Base-by-base conservation (phyloP, 2,888 invertebrate species). In the Cephus pygmeus region DNA sequence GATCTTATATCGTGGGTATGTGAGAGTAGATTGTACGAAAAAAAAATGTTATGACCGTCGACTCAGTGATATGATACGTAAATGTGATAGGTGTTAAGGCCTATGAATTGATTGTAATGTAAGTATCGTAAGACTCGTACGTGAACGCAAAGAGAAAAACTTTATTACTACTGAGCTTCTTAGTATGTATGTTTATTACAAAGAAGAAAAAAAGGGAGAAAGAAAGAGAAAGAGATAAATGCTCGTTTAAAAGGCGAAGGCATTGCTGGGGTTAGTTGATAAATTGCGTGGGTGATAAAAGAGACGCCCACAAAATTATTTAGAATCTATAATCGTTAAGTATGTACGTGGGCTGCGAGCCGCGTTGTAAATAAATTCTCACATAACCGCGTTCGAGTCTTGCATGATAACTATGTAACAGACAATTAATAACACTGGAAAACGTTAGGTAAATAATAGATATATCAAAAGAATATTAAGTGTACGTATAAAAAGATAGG, bases 71-170 rank as follows among this genome's bases (percentile, higher is more conserved):
- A 79, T 74, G 74, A 79, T 79, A 79, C 76, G 74, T 79, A 69
- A 76, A 79, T 79, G 79, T 79, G 79, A 79, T 79, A 76, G 79
- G 76, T 79, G 69, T 79, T 71, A 79, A 79, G 79, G 79, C 79
- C 79, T 79, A 79, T 76, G 76, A 78, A 78, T 78, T 78, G 78
- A 78, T 78, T 75, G 78, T 78, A 78, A 78, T 69, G 35, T 78
- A 76, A 76, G 78, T 76, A 74, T 36, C 73, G 69, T 76, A 74
- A 79, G 79, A 69, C 76, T 79, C 76, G 79, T 76, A 73, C 36
- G 73, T 56, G 73, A 75, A 73, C 35, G 34, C 23, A 33, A 34
- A 15, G 31, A 71, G 71, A 71, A 71, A 71, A 71, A 33, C 31
- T 31, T 9, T 33, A 34, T 71, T 34, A 34, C 31, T 34, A 12